Base-by-base conservation (phyloP, 2,888 invertebrate genomes). In the Rhopalosiphum nymphaeae region DNA sequence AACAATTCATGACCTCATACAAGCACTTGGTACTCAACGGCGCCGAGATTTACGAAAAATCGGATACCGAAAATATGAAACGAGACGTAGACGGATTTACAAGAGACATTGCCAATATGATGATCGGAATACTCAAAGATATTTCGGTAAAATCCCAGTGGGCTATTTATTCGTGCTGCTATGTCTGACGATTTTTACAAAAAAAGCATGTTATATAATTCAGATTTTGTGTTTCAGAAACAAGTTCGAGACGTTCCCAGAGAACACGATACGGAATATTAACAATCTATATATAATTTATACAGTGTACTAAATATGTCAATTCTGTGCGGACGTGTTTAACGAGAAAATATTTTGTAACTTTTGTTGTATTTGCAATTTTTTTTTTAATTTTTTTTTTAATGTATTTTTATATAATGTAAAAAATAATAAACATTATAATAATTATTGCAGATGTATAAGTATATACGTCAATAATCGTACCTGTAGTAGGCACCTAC, bases 11-110 rank as follows among this genome's bases (percentile, higher is more conserved):
- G 42, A 89, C 93, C 0, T 0, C 89, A 16, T 89, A 46, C 89
- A 89, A 89, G 53, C 93, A 93, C 13, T 36, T 93, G 44, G 56
- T 93, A 0, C 16, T 93, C 10, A 89, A 89, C n/a, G 89, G 89
- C 26, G 36, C 3, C 0, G 93, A 89, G 0, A 9, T 93, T 13
- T 92, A 88, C 53, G 84, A 44, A 11, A 21, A 46, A 26, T 25
- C 89, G 36, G 5, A 44, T 10, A 21, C 11, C 11, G 84, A 67
- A 46, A n/a, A 25, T 25, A 5, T 56, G 36, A 89, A 57, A 89
- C 57, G 57, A 5, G 57, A 93, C 11, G 93, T 89, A 36, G 57
- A 93, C 46, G 10, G n/a, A 26, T 93, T 93, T 9, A 89, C 89
- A 1, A 57, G 53, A n/a, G 44, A n/a, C 57, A 78, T 85, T 9